Base-by-base conservation (phyloP, 1,140 invertebrate genomes). In the Galleria mellonella region DNA sequence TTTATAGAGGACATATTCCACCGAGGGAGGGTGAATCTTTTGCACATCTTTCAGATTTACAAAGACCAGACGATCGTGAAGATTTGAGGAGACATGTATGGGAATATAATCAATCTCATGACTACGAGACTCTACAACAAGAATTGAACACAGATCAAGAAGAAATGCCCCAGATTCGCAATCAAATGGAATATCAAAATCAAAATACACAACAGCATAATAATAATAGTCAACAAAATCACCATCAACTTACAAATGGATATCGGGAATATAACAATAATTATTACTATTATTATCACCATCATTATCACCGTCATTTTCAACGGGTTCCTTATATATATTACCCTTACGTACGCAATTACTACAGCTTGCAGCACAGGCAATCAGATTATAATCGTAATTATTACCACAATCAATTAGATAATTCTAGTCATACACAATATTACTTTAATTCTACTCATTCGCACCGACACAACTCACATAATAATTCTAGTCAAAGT, bases 1-100 rank as follows among this genome's bases (percentile, higher is more conserved):
- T 79, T 50, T 89, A 89, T 51, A 60, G 60, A 52, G 82, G 77
- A 41, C 50, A 81, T 46, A 76, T 83, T 36, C 70, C 60, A 4
- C 62, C 72, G 14, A 57, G 36, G 9, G 37, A 23, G 33, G 50
- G 58, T 4, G 49, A 64, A 31, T 37, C 32, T 1, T 40, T 11
- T 14, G 45, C 43, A 17, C 55, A 33, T 32, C 43, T 56, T 14
- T 42, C 44, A n/a, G 35, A 47, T 36, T 27, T 33, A 17, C 40
- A 47, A 44, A 55, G 44, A 37, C 4, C 45, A 23, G 57, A 71
- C 45, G 45, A 71, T 51, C 56, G 63, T 32, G 61, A 72, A 40
- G 64, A 72, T 32, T 47, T 77, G 23, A 68, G 67, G 67, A 67
- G 65, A 54, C 67, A 75, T 51, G 69, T 61, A n/a, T 72, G 69